Percentiles rank a stretch among this genome's conserved stretches.
phyloP scores from a whole-genome alignment of 2,888 invertebrate genomes.

The Idaea biselata region DNA sequence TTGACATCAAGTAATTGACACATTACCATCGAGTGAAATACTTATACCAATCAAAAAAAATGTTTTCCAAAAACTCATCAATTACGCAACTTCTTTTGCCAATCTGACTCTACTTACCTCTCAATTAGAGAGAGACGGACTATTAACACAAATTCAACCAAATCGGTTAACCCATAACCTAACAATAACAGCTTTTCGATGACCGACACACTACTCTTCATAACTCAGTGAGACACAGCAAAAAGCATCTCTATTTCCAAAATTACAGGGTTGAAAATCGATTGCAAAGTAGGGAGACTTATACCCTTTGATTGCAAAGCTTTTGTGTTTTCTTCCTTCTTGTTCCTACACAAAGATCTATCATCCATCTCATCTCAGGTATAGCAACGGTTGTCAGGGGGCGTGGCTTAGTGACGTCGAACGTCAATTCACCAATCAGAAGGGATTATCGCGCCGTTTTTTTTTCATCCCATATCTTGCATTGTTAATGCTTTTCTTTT shows the following conservation, averaged over 20 bases:
- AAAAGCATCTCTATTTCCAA: slow-evolving; percentile 24
- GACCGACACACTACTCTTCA: slow-evolving; percentile 49
- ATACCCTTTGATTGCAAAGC: slow-evolving; percentile 30
- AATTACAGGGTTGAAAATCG: slow-evolving; percentile 13
- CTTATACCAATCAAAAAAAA: no score
- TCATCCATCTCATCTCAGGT: slow-evolving; percentile 71
- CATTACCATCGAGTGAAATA: no score
- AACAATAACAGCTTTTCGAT: slow-evolving; percentile 80
- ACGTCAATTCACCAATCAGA: slow-evolving; percentile 57
- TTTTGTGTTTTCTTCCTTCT: slow-evolving; percentile 58
- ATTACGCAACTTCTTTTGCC: not conserved
- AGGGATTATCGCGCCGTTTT: slow-evolving; percentile 41
- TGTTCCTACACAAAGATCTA: slow-evolving; percentile 56
- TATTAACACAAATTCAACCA: slow-evolving; percentile 78
- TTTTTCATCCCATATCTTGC: slow-evolving; percentile 60
- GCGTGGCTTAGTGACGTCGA: slow-evolving; percentile 75
- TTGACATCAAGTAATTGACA: no score
- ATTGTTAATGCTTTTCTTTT: slow-evolving; percentile 65
- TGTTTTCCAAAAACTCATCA: not conserved
- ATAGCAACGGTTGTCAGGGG: slow-evolving; percentile 77
- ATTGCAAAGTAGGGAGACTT: slow-evolving; percentile 17
- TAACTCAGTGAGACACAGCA: slow-evolving; percentile 18
- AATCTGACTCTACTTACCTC: slow-evolving; percentile 22
- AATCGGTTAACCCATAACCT: slow-evolving; percentile 79
- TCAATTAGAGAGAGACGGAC: slow-evolving; percentile 50